Evolutionary conservation across 2,888 invertebrate species (phyloP), one percentile per base, ranked within the genome.

Genomic region (Lymantria monacha): DNA sequence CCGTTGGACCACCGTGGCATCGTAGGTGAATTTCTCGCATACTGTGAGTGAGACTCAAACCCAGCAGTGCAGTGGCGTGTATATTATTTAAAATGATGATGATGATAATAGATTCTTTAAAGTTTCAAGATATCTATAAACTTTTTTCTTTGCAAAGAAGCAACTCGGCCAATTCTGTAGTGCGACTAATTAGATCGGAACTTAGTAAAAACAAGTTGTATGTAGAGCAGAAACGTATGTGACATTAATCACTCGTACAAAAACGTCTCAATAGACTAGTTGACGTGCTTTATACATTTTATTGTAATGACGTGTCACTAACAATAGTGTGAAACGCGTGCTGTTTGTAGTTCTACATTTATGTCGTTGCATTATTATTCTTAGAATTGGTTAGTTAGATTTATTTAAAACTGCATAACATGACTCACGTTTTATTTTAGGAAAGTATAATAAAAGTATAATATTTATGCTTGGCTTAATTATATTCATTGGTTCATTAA

Each of bases 251-350:
- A 59, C 46, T 11, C 37, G 9, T n/a, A n/a, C 44, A 48, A 66
- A 54, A 49, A 47, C 30, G 47, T 44, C 30, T 55, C 51, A 40
- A 49, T 50, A 42, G 51, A 51, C 44, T 54, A 12, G 33, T 63
- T 56, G 60, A 55, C 57, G 33, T 44, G 51, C 57, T 66, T 33
- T 55, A 51, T 42, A 69, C 59, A 55, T 61, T 56, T 69, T 56
- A 55, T 61, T 65, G 46, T 14, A 10, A 54, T 65, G 57, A 59
- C 56, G 57, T 47, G 53, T 37, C 38, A 11, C 33, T 44, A 57
- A 55, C 51, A 51, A 65, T 65, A 54, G 51, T 33, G 7, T 11
- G 7, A 30, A 0, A 14, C 7, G 8, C 33, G 30, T 33, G n/a
- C 13, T 45, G 10, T 41, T 12, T 53, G 51, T 50, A 55, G 36